Evolutionary conservation across 2,797 vertebrate genomes (phyloP).

Genomic region (Carduelis carduelis): DNA sequence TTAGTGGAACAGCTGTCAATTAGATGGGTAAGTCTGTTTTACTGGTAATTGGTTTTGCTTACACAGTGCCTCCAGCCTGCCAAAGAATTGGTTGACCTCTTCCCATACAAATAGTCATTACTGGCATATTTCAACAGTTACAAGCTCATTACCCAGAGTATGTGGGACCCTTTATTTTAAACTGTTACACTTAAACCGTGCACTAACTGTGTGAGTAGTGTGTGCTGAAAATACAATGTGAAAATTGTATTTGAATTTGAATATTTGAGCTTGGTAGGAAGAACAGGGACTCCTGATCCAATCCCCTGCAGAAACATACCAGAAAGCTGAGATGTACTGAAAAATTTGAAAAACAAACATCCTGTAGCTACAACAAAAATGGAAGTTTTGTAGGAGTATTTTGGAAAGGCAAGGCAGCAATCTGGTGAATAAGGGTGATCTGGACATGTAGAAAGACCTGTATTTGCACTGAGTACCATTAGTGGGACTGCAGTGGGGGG

Average conservation of each 20-base stretch:
- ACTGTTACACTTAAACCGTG: neutral
- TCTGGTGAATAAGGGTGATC: neutral
- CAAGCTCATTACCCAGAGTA: neutral
- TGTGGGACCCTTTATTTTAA: neutral
- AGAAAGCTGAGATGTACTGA: neutral
- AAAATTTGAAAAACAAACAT: neutral
- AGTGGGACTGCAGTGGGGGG: neutral
- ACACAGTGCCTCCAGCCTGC: neutral
- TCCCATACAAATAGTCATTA: neutral
- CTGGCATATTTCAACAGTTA: neutral
- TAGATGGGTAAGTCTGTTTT: neutral
- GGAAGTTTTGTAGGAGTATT: neutral
- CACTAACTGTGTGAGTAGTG: neutral
- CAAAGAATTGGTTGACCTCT: neutral
- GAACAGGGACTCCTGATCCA: neutral
- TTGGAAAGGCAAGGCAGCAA: neutral
- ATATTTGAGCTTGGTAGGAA: neutral
- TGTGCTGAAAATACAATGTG: neutral
- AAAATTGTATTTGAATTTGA: neutral
- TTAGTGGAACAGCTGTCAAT: neutral
- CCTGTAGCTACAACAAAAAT: neutral
- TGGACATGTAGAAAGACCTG: neutral
- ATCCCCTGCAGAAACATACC: neutral
- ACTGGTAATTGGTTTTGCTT: neutral
- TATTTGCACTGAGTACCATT: neutral